Conservation (phyloP, 2,113 vertebrate genomes). For the Columbina picui region DNA sequence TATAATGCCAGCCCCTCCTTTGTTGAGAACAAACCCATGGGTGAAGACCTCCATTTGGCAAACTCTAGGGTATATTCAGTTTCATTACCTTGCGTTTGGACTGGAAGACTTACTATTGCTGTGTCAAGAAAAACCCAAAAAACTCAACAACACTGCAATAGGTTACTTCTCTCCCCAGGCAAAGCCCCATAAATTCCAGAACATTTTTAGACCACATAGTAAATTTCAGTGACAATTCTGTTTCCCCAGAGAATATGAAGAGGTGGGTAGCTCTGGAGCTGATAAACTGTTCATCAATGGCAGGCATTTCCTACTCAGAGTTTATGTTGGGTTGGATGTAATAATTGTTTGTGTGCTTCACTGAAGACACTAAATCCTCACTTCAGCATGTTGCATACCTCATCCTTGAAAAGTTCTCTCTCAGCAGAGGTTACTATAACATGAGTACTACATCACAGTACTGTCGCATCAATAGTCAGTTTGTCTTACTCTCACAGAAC, state of each 20-base stretch:
- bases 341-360: background rate
- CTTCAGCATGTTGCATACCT: background rate
- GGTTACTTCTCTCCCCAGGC: background rate
- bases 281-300: background rate
- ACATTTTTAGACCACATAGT: background rate
- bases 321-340: background rate
- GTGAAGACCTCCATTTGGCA: background rate
- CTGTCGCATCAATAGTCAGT: too few relatives aligned
- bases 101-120: background rate
- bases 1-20: background rate
- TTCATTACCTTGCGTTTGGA: background rate
- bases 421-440: background rate
- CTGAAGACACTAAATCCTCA: background rate
- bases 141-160: background rate
- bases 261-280: background rate
- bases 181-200: background rate
- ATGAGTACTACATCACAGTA: background rate
- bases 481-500: background rate
- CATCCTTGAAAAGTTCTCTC: background rate
- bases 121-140: background rate
- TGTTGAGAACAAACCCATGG: background rate
- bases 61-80: background rate
- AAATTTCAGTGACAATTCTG: background rate
- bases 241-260: background rate
- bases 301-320: background rate